Base-by-base conservation (phyloP, 2,888 invertebrate genomes). In the Drosophila kokeensis region DNA sequence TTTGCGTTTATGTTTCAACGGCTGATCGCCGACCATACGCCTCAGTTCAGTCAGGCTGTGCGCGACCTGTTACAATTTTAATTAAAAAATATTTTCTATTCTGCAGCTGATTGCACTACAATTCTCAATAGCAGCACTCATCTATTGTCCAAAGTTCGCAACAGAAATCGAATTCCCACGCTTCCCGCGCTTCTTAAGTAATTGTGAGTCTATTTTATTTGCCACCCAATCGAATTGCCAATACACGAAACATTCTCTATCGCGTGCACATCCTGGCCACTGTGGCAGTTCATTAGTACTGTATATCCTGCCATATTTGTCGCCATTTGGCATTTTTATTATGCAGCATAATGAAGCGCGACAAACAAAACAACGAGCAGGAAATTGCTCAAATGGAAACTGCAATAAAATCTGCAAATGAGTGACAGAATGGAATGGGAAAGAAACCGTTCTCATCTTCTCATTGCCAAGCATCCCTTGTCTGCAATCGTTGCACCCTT, bases 271-370 rank as follows among this genome's bases (percentile, higher is more conserved):
- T 81, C 78, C 78, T 66, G 73, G 42, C 32, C 36, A 13, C 62
- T 29, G 32, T 75, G 87, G 65, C 82, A 87, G 90, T 89, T 90
- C 90, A 89, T 87, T 90, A 87, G 87, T 76, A 69, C 52, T 64
- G 79, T 65, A 70, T 74, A 87, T 90, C 79, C 84, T 83, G 75
- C 78, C 79, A 87, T 75, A 87, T 90, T 87, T 85, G 80, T 86
- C 77, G 68, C 57, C 64, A 61, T 70, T 80, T 90, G 88, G 77
- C 89, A 80, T 75, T 90, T 82, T 76, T 85, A 79, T 77, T 77
- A 69, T 76, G 67, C 57, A 76, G 69, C 71, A 71, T 70, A 79
- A 81, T 73, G 74, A 81, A 80, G 64, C 70, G n/a, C 11, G 30
- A 4, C 32, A 40, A 38, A 67, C 65, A 66, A 59, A 63, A 57